phyloP scores from a whole-genome alignment of 2,797 vertebrate species.

The Pseudomugil tenellus region DNA sequence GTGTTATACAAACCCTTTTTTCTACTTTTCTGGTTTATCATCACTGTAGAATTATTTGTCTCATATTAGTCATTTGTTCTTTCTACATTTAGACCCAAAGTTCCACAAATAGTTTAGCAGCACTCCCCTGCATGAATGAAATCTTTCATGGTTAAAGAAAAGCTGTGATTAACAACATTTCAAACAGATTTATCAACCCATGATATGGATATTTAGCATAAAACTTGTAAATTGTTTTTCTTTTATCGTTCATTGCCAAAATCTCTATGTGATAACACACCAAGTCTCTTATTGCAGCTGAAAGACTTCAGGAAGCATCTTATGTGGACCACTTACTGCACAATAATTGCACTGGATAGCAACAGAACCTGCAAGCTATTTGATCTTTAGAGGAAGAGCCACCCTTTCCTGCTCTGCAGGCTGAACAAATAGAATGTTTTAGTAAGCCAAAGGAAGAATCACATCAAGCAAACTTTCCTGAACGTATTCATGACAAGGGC shows the following conservation, averaged over 20 bases:
- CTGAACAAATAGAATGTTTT: conserved; percentile 57
- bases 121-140: not conserved
- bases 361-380: conserved; percentile 34
- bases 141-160: not conserved
- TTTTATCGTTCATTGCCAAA: not conserved
- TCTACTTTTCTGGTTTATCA: not conserved
- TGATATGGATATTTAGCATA: too few relatives aligned
- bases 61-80: not conserved
- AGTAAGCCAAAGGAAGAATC: conserved; percentile 29
- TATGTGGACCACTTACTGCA: conserved; percentile 31
- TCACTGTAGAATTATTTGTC: conserved; percentile 1
- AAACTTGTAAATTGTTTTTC: too few relatives aligned
- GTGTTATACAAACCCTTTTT: not conserved
- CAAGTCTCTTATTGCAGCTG: conserved; percentile 12
- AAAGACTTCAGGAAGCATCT: conserved; percentile 36
- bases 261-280: conserved; percentile 5
- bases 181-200: not conserved
- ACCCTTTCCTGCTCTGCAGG: conserved; percentile 73
- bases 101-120: not conserved
- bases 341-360: conserved; percentile 17
- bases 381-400: conserved; percentile 70
- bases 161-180: not conserved
- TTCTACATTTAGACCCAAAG: not conserved
- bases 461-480: conserved; percentile 10
- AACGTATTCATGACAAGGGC: not conserved